Evolutionary conservation across 2,888 invertebrate genomes (phyloP).

Genomic region (Andrena haemorrhoa): DNA sequence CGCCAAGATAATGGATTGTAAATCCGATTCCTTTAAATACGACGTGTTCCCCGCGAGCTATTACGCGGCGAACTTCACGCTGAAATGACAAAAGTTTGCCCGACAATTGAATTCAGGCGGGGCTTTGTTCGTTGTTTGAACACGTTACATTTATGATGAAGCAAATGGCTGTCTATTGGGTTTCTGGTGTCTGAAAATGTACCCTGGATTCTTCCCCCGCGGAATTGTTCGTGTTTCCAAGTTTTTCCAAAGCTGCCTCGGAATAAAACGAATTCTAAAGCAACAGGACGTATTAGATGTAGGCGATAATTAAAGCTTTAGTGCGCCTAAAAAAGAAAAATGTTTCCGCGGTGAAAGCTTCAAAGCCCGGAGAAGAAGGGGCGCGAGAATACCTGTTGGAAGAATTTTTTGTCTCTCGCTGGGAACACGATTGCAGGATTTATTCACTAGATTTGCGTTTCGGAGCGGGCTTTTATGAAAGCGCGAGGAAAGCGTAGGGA

Average conservation of each 20-base stretch:
- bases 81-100: slow-evolving; percentile 47
- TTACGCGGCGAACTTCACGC: slow-evolving; percentile 32
- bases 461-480: slow-evolving; percentile 41
- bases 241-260: no score
- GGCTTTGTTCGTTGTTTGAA: slow-evolving; percentile 12
- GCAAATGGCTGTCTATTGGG: background rate
- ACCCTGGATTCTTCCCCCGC: background rate
- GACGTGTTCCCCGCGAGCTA: slow-evolving; percentile 26
- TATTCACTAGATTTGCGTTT: slow-evolving; percentile 47
- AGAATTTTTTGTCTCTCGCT: background rate
- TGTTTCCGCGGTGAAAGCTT: background rate
- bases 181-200: background rate
- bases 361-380: background rate
- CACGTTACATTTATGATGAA: slow-evolving; percentile 17
- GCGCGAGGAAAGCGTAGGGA: slow-evolving; percentile 33
- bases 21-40: slow-evolving; percentile 56
- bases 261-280: no score
- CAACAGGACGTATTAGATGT: no score
- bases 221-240: no score
- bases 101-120: slow-evolving; percentile 42
- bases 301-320: no score
- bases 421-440: slow-evolving; percentile 50
- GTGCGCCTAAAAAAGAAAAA: background rate
- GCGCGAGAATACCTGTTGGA: background rate
- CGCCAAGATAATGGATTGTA: slow-evolving; percentile 50